These are phyloP conservation scores for Rostratula benghalensis DNA, from an alignment of 2,113 vertebrate genomes.

Conservation along the genomic window DNA sequence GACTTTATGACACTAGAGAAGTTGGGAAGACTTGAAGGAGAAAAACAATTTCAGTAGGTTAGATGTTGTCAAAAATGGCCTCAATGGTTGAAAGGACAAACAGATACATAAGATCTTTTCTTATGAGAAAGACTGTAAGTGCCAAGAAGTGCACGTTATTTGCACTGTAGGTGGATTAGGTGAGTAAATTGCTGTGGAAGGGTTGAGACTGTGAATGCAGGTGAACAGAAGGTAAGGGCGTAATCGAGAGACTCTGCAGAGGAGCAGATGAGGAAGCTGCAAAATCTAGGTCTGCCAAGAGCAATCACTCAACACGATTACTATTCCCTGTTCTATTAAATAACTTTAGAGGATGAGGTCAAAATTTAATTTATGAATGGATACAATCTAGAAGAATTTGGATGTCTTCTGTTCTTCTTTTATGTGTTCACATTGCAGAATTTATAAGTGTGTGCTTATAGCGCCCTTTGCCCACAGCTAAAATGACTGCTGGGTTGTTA, in stretches of 20 bases:
- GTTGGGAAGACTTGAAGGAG: neutral
- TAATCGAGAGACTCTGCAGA: neutral
- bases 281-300: neutral
- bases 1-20: neutral
- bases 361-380: neutral
- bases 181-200: neutral
- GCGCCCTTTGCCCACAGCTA: neutral
- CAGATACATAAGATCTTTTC: neutral
- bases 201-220: neutral
- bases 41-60: neutral
- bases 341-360: neutral
- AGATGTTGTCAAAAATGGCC: neutral
- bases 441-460: accelerated
- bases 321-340: neutral
- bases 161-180: neutral
- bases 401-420: neutral
- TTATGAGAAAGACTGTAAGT: neutral
- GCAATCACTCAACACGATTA: constrained; percentile 3
- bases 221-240: neutral
- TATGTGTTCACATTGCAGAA: neutral
- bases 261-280: neutral
- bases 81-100: neutral
- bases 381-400: neutral
- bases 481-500: neutral
- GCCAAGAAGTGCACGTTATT: neutral